Evolutionary conservation across 2,888 invertebrate genomes (phyloP).

Genomic region (Sarcophaga caerulescens): DNA sequence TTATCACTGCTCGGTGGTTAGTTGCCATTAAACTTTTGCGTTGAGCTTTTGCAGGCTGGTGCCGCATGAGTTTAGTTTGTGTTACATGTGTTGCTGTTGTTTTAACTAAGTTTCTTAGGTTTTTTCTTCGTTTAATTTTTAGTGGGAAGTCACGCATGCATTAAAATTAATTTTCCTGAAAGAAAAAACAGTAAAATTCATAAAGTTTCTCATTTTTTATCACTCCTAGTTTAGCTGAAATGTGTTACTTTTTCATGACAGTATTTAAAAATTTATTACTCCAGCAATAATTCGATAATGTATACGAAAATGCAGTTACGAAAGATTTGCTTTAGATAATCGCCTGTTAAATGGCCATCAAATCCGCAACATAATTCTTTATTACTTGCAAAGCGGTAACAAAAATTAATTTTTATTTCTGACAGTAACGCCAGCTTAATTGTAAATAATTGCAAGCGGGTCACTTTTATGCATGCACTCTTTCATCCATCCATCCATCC

Average conservation of each 20-base stretch:
- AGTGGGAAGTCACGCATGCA: constrained; percentile 61
- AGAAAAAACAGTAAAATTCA: constrained; percentile 6
- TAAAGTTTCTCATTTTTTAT: constrained; percentile 25
- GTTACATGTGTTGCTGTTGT: constrained; percentile 36
- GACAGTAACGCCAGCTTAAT: too few relatives aligned
- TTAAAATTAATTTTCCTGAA: constrained; percentile 54
- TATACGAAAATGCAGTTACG: too few relatives aligned
- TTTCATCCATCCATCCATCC: too few relatives aligned
- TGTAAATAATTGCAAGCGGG: too few relatives aligned
- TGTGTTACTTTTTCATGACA: not conserved
- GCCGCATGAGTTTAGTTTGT: constrained; percentile 1
- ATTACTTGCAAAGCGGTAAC: too few relatives aligned
- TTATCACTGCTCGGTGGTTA: not conserved
- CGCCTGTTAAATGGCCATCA: too few relatives aligned
- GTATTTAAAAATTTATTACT: not conserved
- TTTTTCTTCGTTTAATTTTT: constrained; percentile 20
- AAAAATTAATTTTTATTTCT: too few relatives aligned
- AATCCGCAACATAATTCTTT: too few relatives aligned
- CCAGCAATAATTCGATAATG: too few relatives aligned
- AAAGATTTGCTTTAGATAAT: too few relatives aligned
- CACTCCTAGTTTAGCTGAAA: too few relatives aligned
- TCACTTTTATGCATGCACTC: too few relatives aligned
- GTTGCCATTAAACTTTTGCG: not conserved
- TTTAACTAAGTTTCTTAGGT: not conserved
- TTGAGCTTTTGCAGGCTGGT: not conserved